Evolutionary conservation across 1,140 invertebrate species (phyloP), one percentile per base, ranked within the genome.

Genomic region (Subanguina moxae): DNA sequence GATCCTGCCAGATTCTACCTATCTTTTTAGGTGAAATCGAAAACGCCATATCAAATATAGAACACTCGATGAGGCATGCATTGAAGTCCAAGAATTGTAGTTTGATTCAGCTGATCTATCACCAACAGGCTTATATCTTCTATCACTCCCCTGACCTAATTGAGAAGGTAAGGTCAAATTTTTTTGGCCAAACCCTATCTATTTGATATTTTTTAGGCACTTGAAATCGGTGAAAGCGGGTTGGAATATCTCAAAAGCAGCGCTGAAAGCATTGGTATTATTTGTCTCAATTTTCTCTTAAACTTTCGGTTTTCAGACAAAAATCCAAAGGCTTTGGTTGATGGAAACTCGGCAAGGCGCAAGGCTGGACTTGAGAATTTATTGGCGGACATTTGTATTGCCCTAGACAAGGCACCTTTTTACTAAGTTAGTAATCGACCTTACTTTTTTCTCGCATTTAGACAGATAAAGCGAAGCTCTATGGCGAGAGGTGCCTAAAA

Each of bases 351-450:
- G 3, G 27, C 58, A 3, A 61, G n/a, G 28, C 58, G 58, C 38
- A 30, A 43, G 28, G 58, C 19, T 56, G 52, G 52, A 23, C 52
- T 56, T 5, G 52, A 56, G 13, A 56, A 56, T 56, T 56, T 56
- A 13, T 28, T 56, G 27, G 58, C 28, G 13, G 19, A 43, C 58
- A 61, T 61, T 30, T 61, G 28, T n/a, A 32, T 21, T 32, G 58
- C n/a, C 21, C 38, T 21, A 7, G n/a, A 30, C 28, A 28, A 5
- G 27, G 58, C 8, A 30, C 13, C 8, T 61, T 5, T 5, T 25
- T 21, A 3, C n/a, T 45, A 45, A 21, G 23, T 52, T 21, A 3
- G 3, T 52, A n/a, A n/a, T n/a, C n/a, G n/a, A 7, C 48, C 11
- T 38, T 11, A 38, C 11, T 38, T 5, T 38, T 38, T 38, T 5